Evolutionary conservation across 2,888 invertebrate species (phyloP), one percentile per base, ranked within the genome.

Genomic region (Aphodius granarius): DNA sequence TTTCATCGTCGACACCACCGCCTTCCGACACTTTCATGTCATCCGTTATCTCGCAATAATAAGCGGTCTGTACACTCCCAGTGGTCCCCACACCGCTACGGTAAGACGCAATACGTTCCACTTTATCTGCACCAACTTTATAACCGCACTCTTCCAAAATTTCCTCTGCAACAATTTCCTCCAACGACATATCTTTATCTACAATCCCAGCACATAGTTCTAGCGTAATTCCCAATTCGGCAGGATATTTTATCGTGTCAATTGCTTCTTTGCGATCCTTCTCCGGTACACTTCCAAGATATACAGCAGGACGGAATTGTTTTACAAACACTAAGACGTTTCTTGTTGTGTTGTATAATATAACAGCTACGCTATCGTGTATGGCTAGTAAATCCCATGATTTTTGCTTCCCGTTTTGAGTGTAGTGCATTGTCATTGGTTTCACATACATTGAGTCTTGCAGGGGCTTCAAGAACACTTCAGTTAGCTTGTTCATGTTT

Each of bases 151-250:
- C 98, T 85, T 98, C 98, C 2, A 93, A 83, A 0, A 96, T 90
- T 85, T 98, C 98, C 80, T 95, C 95, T 72, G 90, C 89, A 0
- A 96, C 96, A 73, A 95, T 96, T 83, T 95, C 92, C 66, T 88
- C 89, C 70, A 93, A 86, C 5, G 93, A 87, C 78, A 91, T 91
- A 9, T 92, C 86, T 85, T 97, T 97, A 84, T 97, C 97, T 1
- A 97, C 91, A 78, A 97, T 95, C 0, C 97, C 98, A 3, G 97
- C 97, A 88, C 98, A 98, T 79, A 98, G 89, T 87, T 98, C 98
- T 68, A 96, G 83, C 0, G 97, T 94, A 4, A 96, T 85, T 0
- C 96, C 97, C 5, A 93, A 85, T 0, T 89, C 88, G 0, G 93
- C 90, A 2, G 94, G 93, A 85, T 93, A 94, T 82, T 92, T 91